Percentiles rank a stretch among this genome's conserved stretches.
These are phyloP conservation scores for Tichodroma muraria DNA, from an alignment of 2,113 vertebrate species.

Conservation along the genomic window DNA sequence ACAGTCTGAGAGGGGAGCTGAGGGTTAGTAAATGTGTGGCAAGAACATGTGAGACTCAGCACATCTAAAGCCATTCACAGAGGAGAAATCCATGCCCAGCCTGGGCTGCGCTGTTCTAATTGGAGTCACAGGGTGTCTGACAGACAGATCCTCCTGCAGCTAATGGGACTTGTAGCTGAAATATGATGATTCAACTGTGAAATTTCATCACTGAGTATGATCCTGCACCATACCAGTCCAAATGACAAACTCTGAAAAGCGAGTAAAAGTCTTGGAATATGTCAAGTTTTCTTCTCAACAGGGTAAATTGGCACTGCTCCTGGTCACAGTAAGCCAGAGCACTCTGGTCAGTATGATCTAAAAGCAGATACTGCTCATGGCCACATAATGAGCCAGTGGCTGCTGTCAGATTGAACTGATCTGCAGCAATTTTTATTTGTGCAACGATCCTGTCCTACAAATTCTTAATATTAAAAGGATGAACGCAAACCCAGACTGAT, in stretches of 20 bases:
- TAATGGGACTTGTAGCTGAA: background rate
- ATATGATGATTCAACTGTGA: constrained; percentile 1
- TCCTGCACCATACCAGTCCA: background rate
- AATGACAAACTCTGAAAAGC: background rate
- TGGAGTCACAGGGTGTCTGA: background rate
- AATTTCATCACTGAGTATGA: background rate
- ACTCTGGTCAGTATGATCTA: background rate
- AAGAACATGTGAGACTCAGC: background rate
- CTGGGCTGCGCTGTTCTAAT: background rate
- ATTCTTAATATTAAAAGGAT: background rate
- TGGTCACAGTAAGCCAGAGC: background rate
- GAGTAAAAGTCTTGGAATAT: background rate
- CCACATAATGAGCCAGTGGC: background rate
- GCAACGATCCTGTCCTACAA: background rate
- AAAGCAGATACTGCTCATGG: background rate
- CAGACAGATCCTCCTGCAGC: background rate
- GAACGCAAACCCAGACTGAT: background rate
- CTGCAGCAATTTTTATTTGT: background rate
- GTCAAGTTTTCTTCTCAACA: background rate
- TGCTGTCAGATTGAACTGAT: background rate
- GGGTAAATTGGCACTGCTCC: background rate
- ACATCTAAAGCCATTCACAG: background rate
- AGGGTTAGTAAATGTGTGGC: background rate
- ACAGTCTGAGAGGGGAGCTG: background rate
- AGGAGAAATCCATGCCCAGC: background rate